These are phyloP conservation scores for Tetramorium bicarinatum DNA, from an alignment of 2,888 invertebrate genomes.

Conservation along the genomic window DNA sequence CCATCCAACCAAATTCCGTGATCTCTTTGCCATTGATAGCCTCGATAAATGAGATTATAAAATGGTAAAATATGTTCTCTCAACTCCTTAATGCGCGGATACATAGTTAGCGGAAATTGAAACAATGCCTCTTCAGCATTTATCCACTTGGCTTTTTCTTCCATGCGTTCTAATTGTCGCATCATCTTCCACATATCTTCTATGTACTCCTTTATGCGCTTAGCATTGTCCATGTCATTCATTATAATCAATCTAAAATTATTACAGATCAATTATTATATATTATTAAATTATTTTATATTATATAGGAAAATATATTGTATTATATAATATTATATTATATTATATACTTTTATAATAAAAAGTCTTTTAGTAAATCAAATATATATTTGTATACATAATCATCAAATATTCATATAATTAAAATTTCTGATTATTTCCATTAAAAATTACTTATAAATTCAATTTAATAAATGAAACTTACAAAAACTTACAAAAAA, in stretches of 20 bases:
- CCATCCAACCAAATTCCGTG: conserved; percentile 97
- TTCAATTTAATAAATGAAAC: too few relatives aligned
- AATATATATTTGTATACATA: too few relatives aligned
- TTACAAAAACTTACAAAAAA: too few relatives aligned
- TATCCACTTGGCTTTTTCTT: conserved; percentile 93
- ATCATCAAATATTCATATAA: too few relatives aligned
- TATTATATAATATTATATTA: too few relatives aligned
- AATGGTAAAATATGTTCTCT: conserved; percentile 91
- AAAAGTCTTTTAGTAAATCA: too few relatives aligned
- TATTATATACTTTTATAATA: too few relatives aligned
- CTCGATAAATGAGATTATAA: conserved; percentile 90
- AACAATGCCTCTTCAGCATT: conserved; percentile 96
- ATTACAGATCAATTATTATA: not conserved
- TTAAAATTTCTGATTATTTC: too few relatives aligned
- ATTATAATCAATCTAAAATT: conserved; percentile 89
- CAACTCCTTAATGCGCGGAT: conserved; percentile 93
- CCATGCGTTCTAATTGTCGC: conserved; percentile 91
- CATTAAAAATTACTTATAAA: too few relatives aligned
- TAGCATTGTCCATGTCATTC: conserved; percentile 94
- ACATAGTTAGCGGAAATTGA: conserved; percentile 92
- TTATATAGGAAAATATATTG: too few relatives aligned
- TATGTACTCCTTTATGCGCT: conserved; percentile 92
- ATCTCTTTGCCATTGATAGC: conserved; percentile 92
- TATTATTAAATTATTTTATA: too few relatives aligned
- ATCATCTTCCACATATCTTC: conserved; percentile 92